Evolutionary conservation across 2,113 vertebrate genomes (phyloP).

Genomic region (Urocolius indicus): DNA sequence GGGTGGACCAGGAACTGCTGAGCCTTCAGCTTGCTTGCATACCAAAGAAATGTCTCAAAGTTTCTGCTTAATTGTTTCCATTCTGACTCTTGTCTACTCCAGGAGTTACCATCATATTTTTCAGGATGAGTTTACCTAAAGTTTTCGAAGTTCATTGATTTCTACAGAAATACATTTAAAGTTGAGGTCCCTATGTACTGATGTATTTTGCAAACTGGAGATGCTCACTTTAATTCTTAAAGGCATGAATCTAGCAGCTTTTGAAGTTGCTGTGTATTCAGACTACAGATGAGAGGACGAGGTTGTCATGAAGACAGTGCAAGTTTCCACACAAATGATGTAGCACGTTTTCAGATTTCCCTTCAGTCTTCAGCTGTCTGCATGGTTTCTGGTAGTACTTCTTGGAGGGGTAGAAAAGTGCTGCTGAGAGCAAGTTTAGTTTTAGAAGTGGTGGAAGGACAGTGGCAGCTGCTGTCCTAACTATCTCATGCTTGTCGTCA

Average conservation of each 20-base stretch:
- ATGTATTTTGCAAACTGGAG: background rate
- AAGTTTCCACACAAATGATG: background rate
- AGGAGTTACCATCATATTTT: conserved; percentile 26
- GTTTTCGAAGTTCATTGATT: background rate
- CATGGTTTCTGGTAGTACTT: background rate
- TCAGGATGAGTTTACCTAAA: background rate
- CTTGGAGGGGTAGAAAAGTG: background rate
- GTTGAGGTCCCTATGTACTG: background rate
- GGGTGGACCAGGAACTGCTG: background rate
- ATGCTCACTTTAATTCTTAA: background rate
- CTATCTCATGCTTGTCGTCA: background rate
- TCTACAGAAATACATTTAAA: background rate
- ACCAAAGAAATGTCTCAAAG: background rate
- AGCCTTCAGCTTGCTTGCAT: conserved; percentile 37
- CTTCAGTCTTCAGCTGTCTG: background rate
- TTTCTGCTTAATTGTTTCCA: conserved; percentile 43
- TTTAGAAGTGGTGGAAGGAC: background rate
- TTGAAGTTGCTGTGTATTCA: background rate
- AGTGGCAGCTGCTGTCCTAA: background rate
- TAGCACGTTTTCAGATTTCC: background rate
- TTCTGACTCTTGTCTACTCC: background rate
- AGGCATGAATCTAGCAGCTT: background rate
- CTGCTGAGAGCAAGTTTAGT: background rate
- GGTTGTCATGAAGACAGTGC: background rate
- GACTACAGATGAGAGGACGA: background rate